Evolutionary conservation across 2,113 vertebrate genomes (phyloP), one percentile per base, ranked within the genome.

Genomic region (Seriola quinqueradiata): DNA sequence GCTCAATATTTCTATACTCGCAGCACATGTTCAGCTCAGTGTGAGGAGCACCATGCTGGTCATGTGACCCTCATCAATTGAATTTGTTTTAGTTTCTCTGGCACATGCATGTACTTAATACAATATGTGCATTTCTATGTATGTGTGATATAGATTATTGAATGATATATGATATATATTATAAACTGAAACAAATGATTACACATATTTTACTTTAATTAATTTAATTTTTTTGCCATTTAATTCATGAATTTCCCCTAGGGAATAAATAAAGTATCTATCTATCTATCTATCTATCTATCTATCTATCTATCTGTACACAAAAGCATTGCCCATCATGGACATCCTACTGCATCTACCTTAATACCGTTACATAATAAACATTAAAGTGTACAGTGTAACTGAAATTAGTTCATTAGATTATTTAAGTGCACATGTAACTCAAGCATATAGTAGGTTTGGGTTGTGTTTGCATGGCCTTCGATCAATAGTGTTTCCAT

Each of bases 401-500:
- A 42, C 28, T 28, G 28, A 28, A 28, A 28, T 28, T 28, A 28
- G 28, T 23, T 23, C 40, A 28, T 52, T 44, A 1, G 25, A 10
- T 32, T 23, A 70, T 23, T 70, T 36, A 54, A 63, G 2, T 65
- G 21, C 0, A 72, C 9, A 61, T 75, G 28, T 44, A 48, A 64
- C 32, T 9, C 11, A 75, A 10, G 8, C 4, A 50, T 17, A 13
- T 28, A 1, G n/a, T 59, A 17, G 12, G 32, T 59, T 28, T 8
- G 1, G 9, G 58, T 12, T 73, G 60, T 61, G 48, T 69, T 63
- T 70, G 60, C 34, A 58, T 54, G 21, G n/a, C 54, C 21, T 76
- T 60, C 10, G 11, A 38, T 82, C 12, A 58, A 4, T 21, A 57
- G 38, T 54, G 34, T 63, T 68, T 77, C 19, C 21, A 36, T 61